A percentile compares a stretch with the other conserved stretches of the same genome.
phyloP scores from a whole-genome alignment of 2,797 vertebrate genomes.

The Picus viridis region DNA sequence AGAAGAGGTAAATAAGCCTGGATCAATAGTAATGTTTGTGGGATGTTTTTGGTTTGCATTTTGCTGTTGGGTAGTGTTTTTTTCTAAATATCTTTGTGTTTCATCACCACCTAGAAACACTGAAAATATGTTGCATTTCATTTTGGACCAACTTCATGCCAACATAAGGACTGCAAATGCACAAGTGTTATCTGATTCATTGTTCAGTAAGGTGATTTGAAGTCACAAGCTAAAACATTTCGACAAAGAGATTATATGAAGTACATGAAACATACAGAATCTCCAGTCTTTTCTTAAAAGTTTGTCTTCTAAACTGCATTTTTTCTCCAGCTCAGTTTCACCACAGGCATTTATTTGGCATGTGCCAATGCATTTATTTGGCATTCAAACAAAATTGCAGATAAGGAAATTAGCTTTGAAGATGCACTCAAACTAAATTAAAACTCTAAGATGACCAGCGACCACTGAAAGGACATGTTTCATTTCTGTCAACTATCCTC shows the following conservation, averaged over 20 bases:
- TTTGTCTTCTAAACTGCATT: background rate
- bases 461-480: background rate
- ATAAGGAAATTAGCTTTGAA: background rate
- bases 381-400: background rate
- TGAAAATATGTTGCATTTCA: background rate
- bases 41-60: background rate
- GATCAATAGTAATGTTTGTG: background rate
- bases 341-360: background rate
- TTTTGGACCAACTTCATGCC: background rate
- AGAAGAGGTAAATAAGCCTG: background rate
- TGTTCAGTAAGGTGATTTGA: background rate
- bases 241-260: background rate
- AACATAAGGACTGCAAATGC: background rate
- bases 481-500: fast-evolving
- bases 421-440: background rate
- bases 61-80: background rate
- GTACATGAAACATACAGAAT: background rate
- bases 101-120: background rate
- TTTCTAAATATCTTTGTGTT: background rate
- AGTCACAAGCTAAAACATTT: background rate
- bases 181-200: background rate
- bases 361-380: too few relatives aligned
- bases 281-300: background rate
- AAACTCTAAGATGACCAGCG: background rate
- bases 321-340: background rate